Evolutionary conservation across 2,888 invertebrate genomes (phyloP), one percentile per base, ranked within the genome.

Genomic region (Pilophorus perplexus): DNA sequence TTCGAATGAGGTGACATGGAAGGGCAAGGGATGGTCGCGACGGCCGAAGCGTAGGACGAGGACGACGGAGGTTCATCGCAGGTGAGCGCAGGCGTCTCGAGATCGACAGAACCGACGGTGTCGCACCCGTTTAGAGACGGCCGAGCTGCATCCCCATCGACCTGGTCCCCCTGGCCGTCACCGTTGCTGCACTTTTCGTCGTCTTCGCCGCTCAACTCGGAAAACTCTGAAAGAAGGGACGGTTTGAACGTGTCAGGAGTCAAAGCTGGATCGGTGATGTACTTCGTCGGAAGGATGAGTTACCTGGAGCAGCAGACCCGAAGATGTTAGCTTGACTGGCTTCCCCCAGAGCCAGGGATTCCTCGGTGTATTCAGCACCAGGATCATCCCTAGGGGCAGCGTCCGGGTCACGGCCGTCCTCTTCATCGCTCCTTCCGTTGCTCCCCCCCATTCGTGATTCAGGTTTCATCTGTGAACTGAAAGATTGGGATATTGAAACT

Each of bases 391-490:
- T 16, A 8, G 37, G 28, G 20, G 33, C 46, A 8, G 52, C 3
- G 23, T 12, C 8, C 2, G 40, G 59, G 23, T 27, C 40, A 3
- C 28, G 14, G 5, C 14, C 44, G 12, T 12, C 59, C n/a, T 48
- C 62, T 18, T 62, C 62, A 10, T 59, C 44, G 8, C 59, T 44
- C 6, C 59, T 40, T 42, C 59, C 59, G 22, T 46, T 62, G 28
- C 62, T 46, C 33, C 62, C 62, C 14, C 62, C 62, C 62, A 62
- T 62, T 62, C 48, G 44, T 46, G 62, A 22, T 22, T 10, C 62
- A 25, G 62, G 62, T 62, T 62, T 62, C 62, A 62, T 62, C 46
- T 46, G 33, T 8, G 25, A 10, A 28, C 62, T 62, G 28, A 16
- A 59, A 59, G 16, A 25, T 8, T 33, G 12, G 33, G n/a, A n/a